Percentiles rank a stretch among this genome's conserved stretches.
These are phyloP conservation scores for Pseudoips prasinana DNA, from an alignment of 2,888 invertebrate species.

Conservation along the genomic window DNA sequence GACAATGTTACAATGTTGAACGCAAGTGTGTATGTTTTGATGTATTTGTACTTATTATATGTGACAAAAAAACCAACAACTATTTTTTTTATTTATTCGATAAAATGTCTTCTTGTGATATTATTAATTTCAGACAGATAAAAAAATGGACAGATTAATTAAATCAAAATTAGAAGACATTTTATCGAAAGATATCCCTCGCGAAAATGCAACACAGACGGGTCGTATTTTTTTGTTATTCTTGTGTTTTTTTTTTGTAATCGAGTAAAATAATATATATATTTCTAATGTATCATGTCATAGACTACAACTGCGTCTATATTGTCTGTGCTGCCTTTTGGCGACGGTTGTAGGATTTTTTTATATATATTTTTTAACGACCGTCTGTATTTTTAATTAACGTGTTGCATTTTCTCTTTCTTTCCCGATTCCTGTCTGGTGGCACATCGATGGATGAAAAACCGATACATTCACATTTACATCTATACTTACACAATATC, in stretches of 20 bases:
- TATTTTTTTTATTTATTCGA: constrained; percentile 15
- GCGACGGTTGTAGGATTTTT: constrained; percentile 50
- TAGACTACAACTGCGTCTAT: constrained; percentile 44
- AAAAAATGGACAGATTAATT: too few species aligned
- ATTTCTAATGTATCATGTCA: constrained; percentile 27
- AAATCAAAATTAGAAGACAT: constrained; percentile 34
- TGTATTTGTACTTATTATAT: constrained; percentile 65
- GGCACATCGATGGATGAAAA: constrained; percentile 23
- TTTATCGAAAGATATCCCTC: constrained; percentile 36
- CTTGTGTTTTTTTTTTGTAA: constrained; percentile 25
- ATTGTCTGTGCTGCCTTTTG: constrained; percentile 79
- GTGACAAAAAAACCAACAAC: constrained; percentile 40
- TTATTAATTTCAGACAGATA: too few species aligned
- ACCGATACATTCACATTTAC: constrained; percentile 11
- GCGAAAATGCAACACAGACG: constrained; percentile 82
- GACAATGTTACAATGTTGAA: constrained; percentile 49
- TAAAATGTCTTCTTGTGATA: constrained; percentile 9
- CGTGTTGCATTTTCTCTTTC: constrained; percentile 81
- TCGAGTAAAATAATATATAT: constrained; percentile 7
- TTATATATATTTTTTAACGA: constrained; percentile 42
- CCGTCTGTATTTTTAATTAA: constrained; percentile 61
- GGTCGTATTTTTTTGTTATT: constrained; percentile 50
- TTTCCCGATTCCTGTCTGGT: constrained; percentile 65
- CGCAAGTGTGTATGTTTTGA: constrained; percentile 53
- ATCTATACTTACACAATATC: neutral